A percentile compares a stretch with the other conserved stretches of the same genome.
Conservation (phyloP, 2,113 vertebrate genomes). For the Kobus ellipsiprymnus region DNA sequence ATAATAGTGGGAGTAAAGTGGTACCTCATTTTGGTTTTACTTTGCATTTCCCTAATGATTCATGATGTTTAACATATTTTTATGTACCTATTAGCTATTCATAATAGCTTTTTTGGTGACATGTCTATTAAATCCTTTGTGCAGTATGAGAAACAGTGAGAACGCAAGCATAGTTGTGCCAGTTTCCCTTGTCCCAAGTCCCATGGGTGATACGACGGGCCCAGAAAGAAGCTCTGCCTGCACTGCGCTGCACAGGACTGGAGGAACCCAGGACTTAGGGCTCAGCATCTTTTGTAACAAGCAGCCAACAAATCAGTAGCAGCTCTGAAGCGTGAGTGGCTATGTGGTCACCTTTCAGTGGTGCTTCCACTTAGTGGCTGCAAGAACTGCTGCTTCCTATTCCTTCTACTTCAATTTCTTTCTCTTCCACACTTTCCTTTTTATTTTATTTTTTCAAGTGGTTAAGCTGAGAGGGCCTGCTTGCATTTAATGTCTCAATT, state of each 20-base stretch:
- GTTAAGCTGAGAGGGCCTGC: neutral
- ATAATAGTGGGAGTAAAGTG: neutral
- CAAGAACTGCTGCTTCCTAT: neutral
- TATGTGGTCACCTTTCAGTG: neutral
- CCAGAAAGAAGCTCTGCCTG: neutral
- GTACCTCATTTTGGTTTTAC: neutral
- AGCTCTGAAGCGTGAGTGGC: neutral
- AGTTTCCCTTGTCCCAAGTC: neutral
- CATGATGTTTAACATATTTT: neutral
- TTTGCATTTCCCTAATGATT: neutral
- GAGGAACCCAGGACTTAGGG: neutral
- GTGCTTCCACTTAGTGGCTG: neutral
- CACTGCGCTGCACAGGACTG: neutral
- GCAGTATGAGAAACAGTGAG: neutral
- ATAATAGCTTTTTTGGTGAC: neutral
- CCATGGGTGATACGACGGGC: neutral
- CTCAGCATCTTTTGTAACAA: neutral
- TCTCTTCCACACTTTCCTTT: neutral
- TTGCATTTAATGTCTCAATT: neutral
- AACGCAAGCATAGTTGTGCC: neutral
- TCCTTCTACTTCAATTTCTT: neutral
- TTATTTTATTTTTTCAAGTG: neutral
- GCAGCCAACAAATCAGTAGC: neutral
- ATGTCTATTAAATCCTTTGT: neutral
- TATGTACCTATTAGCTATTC: neutral